Percentiles rank a stretch among this genome's conserved stretches.
Conservation (phyloP, 2,113 vertebrate genomes). For the Saguinus midas region DNA sequence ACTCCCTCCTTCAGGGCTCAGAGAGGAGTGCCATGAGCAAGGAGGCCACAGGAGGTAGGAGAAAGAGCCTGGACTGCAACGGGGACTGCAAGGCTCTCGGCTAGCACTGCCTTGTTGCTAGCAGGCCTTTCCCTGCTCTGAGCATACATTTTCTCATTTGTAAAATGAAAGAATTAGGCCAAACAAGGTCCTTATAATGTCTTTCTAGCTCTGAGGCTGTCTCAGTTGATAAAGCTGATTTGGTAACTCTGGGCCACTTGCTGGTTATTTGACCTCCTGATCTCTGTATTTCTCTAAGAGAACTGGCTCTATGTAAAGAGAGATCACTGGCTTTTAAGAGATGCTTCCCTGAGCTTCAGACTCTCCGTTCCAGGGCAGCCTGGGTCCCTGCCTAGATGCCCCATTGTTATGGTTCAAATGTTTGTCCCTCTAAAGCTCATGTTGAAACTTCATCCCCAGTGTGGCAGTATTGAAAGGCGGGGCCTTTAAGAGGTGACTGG, state of each 20-base stretch:
- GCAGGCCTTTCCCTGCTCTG: neutral
- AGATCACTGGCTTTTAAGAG: neutral
- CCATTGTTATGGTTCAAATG: neutral
- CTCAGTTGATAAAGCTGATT: neutral
- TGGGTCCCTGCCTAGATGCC: neutral
- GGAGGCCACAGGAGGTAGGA: neutral
- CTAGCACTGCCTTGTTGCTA: neutral
- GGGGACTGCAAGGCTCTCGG: accelerated
- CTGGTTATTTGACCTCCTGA: neutral
- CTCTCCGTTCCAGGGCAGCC: neutral
- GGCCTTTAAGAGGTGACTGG: neutral
- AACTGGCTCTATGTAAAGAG: neutral
- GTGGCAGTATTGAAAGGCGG: neutral
- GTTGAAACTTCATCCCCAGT: neutral
- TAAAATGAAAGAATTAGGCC: neutral
- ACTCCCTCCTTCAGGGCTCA: neutral
- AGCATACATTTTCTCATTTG: neutral
- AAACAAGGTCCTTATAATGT: neutral
- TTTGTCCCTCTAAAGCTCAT: neutral
- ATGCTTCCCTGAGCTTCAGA: neutral
- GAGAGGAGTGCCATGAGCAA: neutral
- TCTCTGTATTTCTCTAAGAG: neutral
- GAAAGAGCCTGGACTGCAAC: neutral
- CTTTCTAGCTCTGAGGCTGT: neutral
- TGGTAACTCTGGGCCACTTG: neutral